Conservation (phyloP, 2,113 vertebrate genomes). For the Apteryx owenii region DNA sequence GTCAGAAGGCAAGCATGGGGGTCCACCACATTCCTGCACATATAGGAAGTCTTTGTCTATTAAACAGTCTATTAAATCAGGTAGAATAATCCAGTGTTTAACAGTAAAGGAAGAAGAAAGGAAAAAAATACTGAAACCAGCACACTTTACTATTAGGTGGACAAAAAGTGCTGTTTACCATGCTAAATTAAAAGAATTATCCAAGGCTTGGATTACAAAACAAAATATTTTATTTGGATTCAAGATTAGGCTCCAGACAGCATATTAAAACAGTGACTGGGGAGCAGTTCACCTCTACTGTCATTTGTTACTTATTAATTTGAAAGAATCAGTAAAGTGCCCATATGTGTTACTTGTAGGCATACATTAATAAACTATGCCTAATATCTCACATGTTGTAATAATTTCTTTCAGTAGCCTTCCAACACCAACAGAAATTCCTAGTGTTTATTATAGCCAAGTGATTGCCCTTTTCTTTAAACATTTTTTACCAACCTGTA, state of each 20-base stretch:
- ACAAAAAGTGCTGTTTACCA: neutral
- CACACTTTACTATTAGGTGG: neutral
- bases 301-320: neutral
- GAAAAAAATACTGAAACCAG: neutral
- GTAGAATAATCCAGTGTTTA: neutral
- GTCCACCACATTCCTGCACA: neutral
- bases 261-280: neutral
- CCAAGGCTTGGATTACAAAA: neutral
- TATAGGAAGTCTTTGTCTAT: neutral
- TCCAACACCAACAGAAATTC: neutral
- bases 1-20: neutral
- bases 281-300: neutral
- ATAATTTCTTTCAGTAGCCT: neutral
- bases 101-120: neutral
- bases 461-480: neutral
- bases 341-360: neutral
- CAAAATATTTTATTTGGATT: neutral
- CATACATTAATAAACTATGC: neutral
- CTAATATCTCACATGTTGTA: neutral
- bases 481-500: slow-evolving; percentile 85
- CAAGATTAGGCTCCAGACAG: neutral
- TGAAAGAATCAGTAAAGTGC: neutral
- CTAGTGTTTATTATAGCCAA: neutral
- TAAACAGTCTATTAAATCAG: neutral
- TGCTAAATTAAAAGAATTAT: neutral